phyloP scores from a whole-genome alignment of 2,113 vertebrate species.

The Gopherus flavomarginatus region DNA sequence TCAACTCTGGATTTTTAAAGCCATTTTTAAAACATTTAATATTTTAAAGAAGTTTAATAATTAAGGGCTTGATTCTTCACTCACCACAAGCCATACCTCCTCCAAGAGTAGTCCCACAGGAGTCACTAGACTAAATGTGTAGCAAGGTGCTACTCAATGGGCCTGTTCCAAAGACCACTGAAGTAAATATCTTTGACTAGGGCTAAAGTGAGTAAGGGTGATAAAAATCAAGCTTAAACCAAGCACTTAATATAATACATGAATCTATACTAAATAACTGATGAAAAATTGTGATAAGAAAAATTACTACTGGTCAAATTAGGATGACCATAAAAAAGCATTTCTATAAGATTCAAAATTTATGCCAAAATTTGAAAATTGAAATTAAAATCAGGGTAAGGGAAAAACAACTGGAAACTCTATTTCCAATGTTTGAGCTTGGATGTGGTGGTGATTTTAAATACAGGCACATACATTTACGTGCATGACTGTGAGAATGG shows the following conservation, averaged over 20 bases:
- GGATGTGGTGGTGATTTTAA: background rate
- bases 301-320: background rate
- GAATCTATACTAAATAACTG: background rate
- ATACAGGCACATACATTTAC: background rate
- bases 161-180: background rate
- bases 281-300: background rate
- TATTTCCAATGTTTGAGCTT: background rate
- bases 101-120: background rate
- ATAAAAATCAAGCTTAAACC: background rate
- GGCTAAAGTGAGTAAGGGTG: background rate
- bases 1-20: background rate
- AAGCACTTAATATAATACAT: background rate
- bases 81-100: background rate
- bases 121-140: background rate
- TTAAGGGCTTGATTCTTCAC: background rate
- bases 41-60: background rate
- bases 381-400: background rate
- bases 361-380: rapidly evolving
- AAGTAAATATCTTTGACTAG: background rate
- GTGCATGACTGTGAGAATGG: background rate
- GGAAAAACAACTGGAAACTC: background rate
- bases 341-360: background rate
- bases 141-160: background rate
- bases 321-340: background rate
- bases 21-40: background rate